Evolutionary conservation across 2,797 vertebrate species (phyloP).

Genomic region (Epinephelus awoara): DNA sequence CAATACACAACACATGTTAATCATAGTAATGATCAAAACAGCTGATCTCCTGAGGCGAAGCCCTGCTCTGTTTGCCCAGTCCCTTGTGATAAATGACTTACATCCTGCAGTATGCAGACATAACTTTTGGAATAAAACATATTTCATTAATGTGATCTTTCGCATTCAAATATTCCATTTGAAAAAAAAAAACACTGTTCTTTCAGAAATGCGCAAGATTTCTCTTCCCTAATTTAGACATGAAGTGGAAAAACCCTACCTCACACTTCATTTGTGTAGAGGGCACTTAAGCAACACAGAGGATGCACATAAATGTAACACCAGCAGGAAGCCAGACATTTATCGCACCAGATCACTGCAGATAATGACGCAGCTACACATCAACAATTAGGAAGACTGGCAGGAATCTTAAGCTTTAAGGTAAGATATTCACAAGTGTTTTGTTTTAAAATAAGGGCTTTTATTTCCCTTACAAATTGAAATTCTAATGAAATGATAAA

Average conservation of each 20-base stretch:
- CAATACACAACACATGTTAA: neutral
- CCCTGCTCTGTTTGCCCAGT: neutral
- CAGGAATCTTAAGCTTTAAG: constrained; percentile 20
- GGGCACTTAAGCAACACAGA: constrained; percentile 29
- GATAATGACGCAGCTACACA: constrained; percentile 5
- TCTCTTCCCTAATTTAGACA: constrained; percentile 11
- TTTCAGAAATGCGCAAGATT: neutral
- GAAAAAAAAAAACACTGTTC: neutral
- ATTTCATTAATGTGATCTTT: neutral
- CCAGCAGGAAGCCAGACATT: constrained; percentile 38
- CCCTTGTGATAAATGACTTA: neutral
- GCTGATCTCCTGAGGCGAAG: neutral
- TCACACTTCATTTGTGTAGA: neutral
- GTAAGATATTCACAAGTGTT: constrained; percentile 37
- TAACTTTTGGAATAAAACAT: neutral
- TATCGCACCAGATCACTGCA: neutral
- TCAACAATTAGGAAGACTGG: neutral
- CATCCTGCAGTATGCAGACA: neutral
- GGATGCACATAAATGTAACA: neutral
- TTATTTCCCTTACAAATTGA: neutral
- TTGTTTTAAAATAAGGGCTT: neutral
- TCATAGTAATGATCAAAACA: neutral
- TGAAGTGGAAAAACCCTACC: constrained; percentile 9
- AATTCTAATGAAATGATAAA: no score
- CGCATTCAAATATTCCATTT: neutral